Evolutionary conservation across 2,888 invertebrate genomes (phyloP), one percentile per base, ranked within the genome.

Genomic region (Drosophila birchii): DNA sequence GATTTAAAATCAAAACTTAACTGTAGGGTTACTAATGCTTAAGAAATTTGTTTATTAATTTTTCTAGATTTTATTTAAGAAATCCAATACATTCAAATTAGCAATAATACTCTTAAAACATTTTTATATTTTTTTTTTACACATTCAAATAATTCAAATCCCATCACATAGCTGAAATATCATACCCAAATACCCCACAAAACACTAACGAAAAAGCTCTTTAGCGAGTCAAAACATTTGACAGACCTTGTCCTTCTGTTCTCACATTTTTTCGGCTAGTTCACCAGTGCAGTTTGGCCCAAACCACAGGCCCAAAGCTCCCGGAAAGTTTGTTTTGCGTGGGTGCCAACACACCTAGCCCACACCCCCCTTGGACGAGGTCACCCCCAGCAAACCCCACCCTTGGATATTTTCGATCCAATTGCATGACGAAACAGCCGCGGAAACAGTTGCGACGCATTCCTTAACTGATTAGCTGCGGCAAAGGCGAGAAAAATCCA

Each of bases 351-450:
- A 47, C 70, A 67, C 60, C 56, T 49, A 49, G 44, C 63, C 56
- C 68, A 20, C 20, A 44, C 26, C n/a, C 51, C 26, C 38, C 36
- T 18, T 18, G 6, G 18, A 5, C 67, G 56, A 70, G 41, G 57
- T 49, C 71, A 26, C 54, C 54, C 18, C 12, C 73, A 61, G 39
- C 32, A 47, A 29, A 64, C 44, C 56, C 67, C 72, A 68, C 68
- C 55, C 76, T 78, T 58, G 49, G 53, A 67, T 61, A 55, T 61
- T n/a, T 69, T 76, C 41, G 32, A 47, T 51, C 34, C 75, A 75
- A 75, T 81, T 78, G 87, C 75, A 86, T 87, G 88, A 89, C 87
- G 88, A 89, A 89, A 82, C 76, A 75, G 76, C 70, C 61, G 78
- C 60, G 70, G 66, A 72, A 70, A 57, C 53, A 69, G 73, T 64